Conservation (phyloP, 2,888 invertebrate species). For the Cremastinae sp. region DNA sequence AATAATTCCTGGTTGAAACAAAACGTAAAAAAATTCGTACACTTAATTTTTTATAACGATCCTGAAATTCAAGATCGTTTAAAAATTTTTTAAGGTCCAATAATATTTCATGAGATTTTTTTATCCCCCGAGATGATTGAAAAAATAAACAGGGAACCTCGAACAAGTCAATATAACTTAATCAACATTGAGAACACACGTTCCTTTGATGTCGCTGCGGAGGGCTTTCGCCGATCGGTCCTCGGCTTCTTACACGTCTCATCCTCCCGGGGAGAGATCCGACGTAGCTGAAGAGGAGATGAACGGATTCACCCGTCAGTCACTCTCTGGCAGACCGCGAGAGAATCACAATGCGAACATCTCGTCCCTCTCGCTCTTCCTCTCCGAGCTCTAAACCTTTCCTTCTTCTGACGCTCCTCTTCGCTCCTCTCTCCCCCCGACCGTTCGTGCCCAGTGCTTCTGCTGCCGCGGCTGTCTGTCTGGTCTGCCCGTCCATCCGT, state of each 20-base stretch:
- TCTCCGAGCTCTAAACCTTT: constrained; percentile 59
- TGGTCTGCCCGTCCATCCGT: constrained; percentile 72
- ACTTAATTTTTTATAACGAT: too few species aligned
- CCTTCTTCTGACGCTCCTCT: constrained; percentile 62
- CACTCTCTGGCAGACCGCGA: constrained; percentile 77
- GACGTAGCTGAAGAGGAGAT: constrained; percentile 56
- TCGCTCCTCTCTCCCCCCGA: constrained; percentile 64
- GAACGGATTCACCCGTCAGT: constrained; percentile 79
- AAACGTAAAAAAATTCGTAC: too few species aligned
- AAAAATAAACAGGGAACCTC: constrained; percentile 19
- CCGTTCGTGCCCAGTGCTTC: constrained; percentile 69
- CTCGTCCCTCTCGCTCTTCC: constrained; percentile 63
- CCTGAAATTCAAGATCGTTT: too few species aligned
- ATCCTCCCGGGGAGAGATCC: constrained; percentile 56
- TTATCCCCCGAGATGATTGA: constrained; percentile 12
- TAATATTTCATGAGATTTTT: too few species aligned
- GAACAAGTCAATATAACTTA: constrained; percentile 56
- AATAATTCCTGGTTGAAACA: too few species aligned
- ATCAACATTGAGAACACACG: constrained; percentile 56
- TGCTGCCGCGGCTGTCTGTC: constrained; percentile 59
- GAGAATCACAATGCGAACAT: constrained; percentile 77
- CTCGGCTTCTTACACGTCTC: constrained; percentile 51
- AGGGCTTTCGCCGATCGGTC: constrained; percentile 52
- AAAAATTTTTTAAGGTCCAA: too few species aligned
- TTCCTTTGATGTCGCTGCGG: constrained; percentile 57